Base-by-base conservation (phyloP, 2,113 vertebrate species). In the Dipodomys spectabilis region DNA sequence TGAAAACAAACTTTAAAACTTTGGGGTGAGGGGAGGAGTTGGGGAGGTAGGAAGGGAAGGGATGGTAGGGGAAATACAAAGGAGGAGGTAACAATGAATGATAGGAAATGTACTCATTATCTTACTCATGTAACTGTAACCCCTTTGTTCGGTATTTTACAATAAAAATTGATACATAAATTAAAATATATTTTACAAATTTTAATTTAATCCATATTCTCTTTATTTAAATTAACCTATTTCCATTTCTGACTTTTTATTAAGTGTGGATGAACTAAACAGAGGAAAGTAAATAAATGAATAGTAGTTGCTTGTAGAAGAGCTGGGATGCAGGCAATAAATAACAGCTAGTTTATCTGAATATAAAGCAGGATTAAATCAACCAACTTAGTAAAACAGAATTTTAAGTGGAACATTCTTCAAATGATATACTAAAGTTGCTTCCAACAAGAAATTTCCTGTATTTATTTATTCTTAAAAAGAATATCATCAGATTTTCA, bases 311-410 rank as follows among this genome's bases (percentile, higher is more conserved):
- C 62, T 85, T 82, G 18, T 75, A 30, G 69, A 92, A 94, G 60
- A 93, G 53, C 64, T 90, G 82, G 19, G 30, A 84, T 60, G 75
- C 19, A 71, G 64, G 71, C 6, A 94, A 86, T 74, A 97, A 95
- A 62, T 86, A 93, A 91, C 77, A 85, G 95, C 96, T 97, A 95
- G 94, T 96, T 97, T 96, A 97, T 75, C 62, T 90, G 91, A 93
- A 85, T 83, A 95, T 96, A 96, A 97, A 97, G 0, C 57, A 96
- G 88, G 84, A 83, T 91, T 97, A 95, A 96, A 97, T 95, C 95
- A 96, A 90, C 95, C 90, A 94, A 88, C 9, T 69, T 87, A 73
- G 73, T 49, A 94, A 94, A 96, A 95, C 75, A 95, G 95, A 44
- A 85, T 97, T 96, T 97, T 95, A 95, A 95, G 96, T n/a, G 92